Percentiles rank a stretch among this genome's conserved stretches.
Conservation (phyloP, 1,140 invertebrate species). For the Coelopa frigida region DNA sequence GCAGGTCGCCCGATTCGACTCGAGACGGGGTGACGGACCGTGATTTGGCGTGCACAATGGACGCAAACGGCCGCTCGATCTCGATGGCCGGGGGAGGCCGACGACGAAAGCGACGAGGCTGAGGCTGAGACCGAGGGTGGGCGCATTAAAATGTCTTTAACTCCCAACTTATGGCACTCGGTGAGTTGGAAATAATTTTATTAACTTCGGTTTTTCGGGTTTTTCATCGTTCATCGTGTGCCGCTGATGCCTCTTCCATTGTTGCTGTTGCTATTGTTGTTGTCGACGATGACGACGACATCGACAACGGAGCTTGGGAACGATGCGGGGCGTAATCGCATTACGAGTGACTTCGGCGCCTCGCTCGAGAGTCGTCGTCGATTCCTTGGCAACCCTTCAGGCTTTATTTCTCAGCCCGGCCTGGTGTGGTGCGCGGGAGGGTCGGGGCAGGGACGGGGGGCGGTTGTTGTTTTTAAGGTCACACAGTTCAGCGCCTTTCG, state of each 20-base stretch:
- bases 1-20: neutral
- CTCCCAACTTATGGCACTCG: conserved; percentile 33
- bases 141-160: conserved; percentile 42
- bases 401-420: too few relatives aligned
- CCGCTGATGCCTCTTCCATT: neutral
- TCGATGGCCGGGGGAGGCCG: too few relatives aligned
- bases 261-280: neutral
- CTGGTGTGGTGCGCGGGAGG: too few relatives aligned
- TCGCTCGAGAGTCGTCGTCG: conserved; percentile 2
- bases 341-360: conserved; percentile 23
- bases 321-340: conserved; percentile 43
- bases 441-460: too few relatives aligned
- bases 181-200: conserved; percentile 41
- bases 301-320: conserved; percentile 18
- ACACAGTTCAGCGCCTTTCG: too few relatives aligned
- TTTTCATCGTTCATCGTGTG: too few relatives aligned
- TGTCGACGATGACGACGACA: neutral
- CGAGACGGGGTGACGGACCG: neutral
- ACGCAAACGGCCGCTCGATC: neutral
- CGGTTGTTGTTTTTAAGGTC: too few relatives aligned
- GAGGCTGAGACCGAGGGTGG: too few relatives aligned
- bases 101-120: too few relatives aligned
- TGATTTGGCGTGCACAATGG: neutral
- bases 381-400: too few relatives aligned
- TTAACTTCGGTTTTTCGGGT: too few relatives aligned